These are phyloP conservation scores for Choristoneura rosaceana DNA, from an alignment of 2,888 invertebrate genomes.

Conservation along the genomic window DNA sequence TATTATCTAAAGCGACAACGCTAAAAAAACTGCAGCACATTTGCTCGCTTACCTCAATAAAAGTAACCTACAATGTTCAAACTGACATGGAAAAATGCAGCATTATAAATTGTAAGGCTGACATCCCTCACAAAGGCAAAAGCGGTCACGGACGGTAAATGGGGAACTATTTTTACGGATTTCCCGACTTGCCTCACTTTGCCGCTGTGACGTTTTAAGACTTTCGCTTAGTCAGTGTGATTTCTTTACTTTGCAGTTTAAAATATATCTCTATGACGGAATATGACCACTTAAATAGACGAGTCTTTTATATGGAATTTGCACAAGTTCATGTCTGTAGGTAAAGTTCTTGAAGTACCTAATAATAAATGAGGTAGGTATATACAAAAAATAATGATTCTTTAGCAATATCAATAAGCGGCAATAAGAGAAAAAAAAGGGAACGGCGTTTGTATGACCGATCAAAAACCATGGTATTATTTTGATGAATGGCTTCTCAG, in stretches of 20 bases:
- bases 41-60: not conserved
- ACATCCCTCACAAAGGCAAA: conserved; percentile 12
- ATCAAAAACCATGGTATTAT: too few relatives aligned
- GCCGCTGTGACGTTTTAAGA: conserved; percentile 36
- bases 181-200: conserved; percentile 41
- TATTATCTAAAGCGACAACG: not conserved
- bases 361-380: not conserved
- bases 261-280: not conserved
- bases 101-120: conserved; percentile 22
- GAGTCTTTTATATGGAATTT: too few relatives aligned
- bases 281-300: too few relatives aligned
- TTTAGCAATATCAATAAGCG: too few relatives aligned
- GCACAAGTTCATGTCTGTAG: not conserved
- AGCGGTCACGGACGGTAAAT: conserved; percentile 36
- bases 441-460: too few relatives aligned
- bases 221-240: conserved; percentile 31
- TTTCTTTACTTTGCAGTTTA: conserved; percentile 6
- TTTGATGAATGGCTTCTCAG: too few relatives aligned
- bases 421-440: too few relatives aligned
- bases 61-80: conserved; percentile 28
- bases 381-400: too few relatives aligned
- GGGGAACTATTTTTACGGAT: conserved; percentile 45
- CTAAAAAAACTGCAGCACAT: not conserved
- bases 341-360: not conserved
- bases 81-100: conserved; percentile 14